These are phyloP conservation scores for Melanitta fusca DNA, from an alignment of 2,797 vertebrate genomes.

Conservation along the genomic window DNA sequence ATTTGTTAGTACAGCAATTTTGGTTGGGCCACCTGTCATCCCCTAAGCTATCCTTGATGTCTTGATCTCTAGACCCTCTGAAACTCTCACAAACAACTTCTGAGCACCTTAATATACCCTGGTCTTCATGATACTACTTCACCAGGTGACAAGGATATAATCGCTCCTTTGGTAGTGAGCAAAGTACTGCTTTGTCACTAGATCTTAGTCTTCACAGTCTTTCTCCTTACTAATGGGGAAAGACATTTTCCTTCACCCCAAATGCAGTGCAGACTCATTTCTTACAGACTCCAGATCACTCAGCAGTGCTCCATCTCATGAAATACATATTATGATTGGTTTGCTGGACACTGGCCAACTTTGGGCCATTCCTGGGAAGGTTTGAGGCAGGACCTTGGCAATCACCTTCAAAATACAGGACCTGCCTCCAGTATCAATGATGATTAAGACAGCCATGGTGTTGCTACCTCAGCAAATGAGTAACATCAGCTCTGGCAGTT, in stretches of 20 bases:
- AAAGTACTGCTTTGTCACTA: background rate
- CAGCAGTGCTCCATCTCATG: background rate
- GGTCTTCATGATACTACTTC: background rate
- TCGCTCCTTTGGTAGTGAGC: background rate
- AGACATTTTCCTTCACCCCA: background rate
- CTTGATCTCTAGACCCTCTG: background rate
- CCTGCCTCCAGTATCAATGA: background rate
- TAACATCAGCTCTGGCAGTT: background rate
- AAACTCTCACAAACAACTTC: background rate
- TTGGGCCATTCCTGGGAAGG: background rate
- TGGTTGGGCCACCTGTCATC: background rate
- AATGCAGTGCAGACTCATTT: background rate
- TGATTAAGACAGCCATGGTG: background rate
- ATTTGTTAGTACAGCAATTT: background rate
- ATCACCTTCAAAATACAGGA: background rate
- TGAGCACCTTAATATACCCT: background rate
- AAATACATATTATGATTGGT: background rate
- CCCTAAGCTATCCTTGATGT: background rate
- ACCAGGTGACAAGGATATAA: background rate
- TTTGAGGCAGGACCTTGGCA: background rate
- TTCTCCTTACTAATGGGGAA: background rate
- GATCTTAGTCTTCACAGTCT: background rate
- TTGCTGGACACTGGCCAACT: background rate
- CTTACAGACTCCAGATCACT: background rate
- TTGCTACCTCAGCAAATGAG: background rate